Evolutionary conservation across 2,888 invertebrate genomes (phyloP), one percentile per base, ranked within the genome.

Genomic region (Candidula unifasciata): DNA sequence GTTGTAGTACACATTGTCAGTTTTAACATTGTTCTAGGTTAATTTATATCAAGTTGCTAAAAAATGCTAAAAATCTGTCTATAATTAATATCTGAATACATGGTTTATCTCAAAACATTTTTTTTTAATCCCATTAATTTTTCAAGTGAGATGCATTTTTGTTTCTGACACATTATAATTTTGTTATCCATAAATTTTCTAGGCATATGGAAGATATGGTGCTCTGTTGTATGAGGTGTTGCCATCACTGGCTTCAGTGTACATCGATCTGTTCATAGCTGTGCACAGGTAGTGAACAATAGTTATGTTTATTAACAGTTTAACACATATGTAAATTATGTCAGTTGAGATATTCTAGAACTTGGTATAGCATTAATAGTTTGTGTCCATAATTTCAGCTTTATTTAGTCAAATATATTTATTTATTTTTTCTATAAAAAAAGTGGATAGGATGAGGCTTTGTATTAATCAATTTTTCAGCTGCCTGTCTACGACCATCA

Each of bases 191-290:
- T 44, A 2, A 69, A 52, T 52, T n/a, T 82, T 82, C 18, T 35
- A 82, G 82, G 37, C 35, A 18, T 60, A 16, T 82, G 82, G 71
- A 21, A 68, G 54, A 52, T 82, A 74, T 37, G 52, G 24, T 18
- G n/a, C 76, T 35, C 18, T 44, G 16, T 66, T 82, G 5, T 71
- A 71, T 52, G 82, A 76, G 24, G 35, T 76, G n/a, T 35, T 82
- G n/a, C 74, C 82, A 30, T 82, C 82, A 10, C 64, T 82, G 27
- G 82, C 82, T 66, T 82, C 82, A 37, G 30, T 82, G n/a, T 82
- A 64, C 30, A n/a, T 82, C n/a, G 82, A 82, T 76, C 57, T 82
- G 30, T 82, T 82, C 66, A 66, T 82, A 13, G 30, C 66, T 57
- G 76, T 44, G 33, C 21, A 82, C 71, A 71, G 68, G 82, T 82